Base-by-base conservation (phyloP, 2,797 vertebrate species). In the Tarsius wallacei region DNA sequence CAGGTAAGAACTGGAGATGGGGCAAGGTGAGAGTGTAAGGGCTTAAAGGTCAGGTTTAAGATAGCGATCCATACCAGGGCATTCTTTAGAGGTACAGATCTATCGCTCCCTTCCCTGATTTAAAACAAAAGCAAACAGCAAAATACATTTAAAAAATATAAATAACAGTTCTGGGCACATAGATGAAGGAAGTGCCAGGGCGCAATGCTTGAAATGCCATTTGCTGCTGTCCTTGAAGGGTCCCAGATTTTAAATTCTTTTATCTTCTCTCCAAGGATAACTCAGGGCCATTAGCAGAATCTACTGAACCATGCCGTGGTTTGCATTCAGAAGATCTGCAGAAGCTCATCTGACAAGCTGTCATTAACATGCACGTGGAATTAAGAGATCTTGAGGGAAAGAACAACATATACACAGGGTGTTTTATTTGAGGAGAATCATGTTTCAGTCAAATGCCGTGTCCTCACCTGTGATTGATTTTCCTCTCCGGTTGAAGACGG, bases 21-120 rank as follows among this genome's bases (percentile, higher is more conserved):
- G 63, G 47, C 8, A 0, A 5, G 36, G 21, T n/a, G 42, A 13
- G 15, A 2, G 0, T 12, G 6, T 3, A 13, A 86, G 53, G 26
- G 28, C 59, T 55, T 1, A 5, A 26, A 55, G 24, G n/a, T 12
- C 28, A 7, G 31, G 26, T 33, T 55, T n/a, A 31, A 5, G 49
- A 53, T 3, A 9, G 19, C 13, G 13, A 47, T 13, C 28, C 14
- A 2, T 0, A 1, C 2, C 2, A 0, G 85, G 49, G 14, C 9
- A 0, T 42, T 51, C 2, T 33, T 89, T 9, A 9, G 51, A 55
- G 19, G 12, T 36, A 8, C 0, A 1, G 74, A 14, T 0, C 47
- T 14, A 5, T 19, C 28, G 9, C 15, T 0, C 13, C 4, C 53
- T 42, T 42, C 57, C 11, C 63, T 11, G 13, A 89, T 28, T 82